These are phyloP conservation scores for Polydesmus complanatus DNA, from an alignment of 2,888 invertebrate species.

Conservation along the genomic window DNA sequence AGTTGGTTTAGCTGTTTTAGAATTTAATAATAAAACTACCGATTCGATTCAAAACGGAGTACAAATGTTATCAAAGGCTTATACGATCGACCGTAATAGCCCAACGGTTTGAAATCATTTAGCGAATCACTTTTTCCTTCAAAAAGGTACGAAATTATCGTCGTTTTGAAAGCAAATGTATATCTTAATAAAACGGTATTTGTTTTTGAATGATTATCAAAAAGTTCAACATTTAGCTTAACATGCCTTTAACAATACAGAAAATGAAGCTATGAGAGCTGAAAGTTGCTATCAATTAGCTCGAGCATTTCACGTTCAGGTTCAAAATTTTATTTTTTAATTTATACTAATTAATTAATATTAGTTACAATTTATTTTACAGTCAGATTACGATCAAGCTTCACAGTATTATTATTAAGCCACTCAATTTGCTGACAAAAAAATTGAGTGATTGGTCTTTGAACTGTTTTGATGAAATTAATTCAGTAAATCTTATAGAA, in stretches of 20 bases:
- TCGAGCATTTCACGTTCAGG: slow-evolving; percentile 84
- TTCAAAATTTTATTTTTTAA: slow-evolving; percentile 24
- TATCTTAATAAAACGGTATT: slow-evolving; percentile 14
- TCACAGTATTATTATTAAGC: slow-evolving; percentile 99
- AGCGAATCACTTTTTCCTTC: slow-evolving; percentile 99
- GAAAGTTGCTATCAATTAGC: slow-evolving; percentile 98
- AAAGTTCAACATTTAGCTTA: slow-evolving; percentile 92
- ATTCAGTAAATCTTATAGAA: slow-evolving; percentile 28
- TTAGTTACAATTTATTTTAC: slow-evolving; percentile 21
- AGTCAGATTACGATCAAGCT: slow-evolving; percentile 86
- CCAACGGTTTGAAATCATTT: slow-evolving; percentile 98
- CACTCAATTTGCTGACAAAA: slow-evolving; percentile 95
- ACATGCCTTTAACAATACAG: slow-evolving; percentile 96
- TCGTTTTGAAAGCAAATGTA: no score
- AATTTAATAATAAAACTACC: slow-evolving; percentile 79
- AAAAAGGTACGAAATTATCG: slow-evolving; percentile 48
- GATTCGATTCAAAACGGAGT: slow-evolving; percentile 88
- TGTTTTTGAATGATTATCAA: slow-evolving; percentile 62
- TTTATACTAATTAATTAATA: background rate
- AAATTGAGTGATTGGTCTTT: slow-evolving; percentile 33
- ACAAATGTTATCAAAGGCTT: slow-evolving; percentile 89
- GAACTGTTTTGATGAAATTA: slow-evolving; percentile 28
- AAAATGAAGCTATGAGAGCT: slow-evolving; percentile 97
- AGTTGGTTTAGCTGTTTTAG: slow-evolving; percentile 86
- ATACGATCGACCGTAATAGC: slow-evolving; percentile 91